phyloP scores from a whole-genome alignment of 2,113 vertebrate species.

The Scatophagus argus region DNA sequence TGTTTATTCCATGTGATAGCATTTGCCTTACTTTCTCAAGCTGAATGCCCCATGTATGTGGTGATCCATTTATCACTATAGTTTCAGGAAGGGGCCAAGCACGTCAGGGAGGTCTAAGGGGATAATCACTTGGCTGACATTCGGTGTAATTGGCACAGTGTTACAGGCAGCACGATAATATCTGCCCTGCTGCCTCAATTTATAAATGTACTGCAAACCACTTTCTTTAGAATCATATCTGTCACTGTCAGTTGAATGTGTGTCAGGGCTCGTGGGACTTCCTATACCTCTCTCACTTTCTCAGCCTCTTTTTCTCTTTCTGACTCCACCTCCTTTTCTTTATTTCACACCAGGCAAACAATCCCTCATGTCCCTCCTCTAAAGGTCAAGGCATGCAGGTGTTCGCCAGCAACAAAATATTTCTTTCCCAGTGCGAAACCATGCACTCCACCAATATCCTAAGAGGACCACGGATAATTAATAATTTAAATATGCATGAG shows the following conservation, averaged over 20 bases:
- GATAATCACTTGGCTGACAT: conserved; percentile 49
- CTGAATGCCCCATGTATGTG: background rate
- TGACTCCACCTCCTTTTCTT: background rate
- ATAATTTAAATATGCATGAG: conserved; percentile 78
- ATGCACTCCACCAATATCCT: conserved; percentile 24
- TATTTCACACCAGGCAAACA: conserved; percentile 58
- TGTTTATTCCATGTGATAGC: background rate
- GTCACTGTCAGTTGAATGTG: conserved; percentile 73
- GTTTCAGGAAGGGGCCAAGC: conserved; percentile 19
- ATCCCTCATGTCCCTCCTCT: conserved; percentile 44
- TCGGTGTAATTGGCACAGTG: conserved; percentile 43
- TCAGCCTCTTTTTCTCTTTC: background rate
- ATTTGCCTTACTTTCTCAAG: background rate
- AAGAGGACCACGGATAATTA: conserved; percentile 65
- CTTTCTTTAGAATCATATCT: conserved; percentile 65
- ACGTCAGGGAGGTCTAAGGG: conserved; percentile 5
- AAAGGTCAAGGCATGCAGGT: conserved; percentile 77
- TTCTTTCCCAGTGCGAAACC: conserved; percentile 47
- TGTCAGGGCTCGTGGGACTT: conserved; percentile 67
- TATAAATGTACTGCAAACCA: conserved; percentile 50
- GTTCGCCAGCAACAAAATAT: conserved; percentile 49
- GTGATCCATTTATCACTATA: conserved; percentile 14
- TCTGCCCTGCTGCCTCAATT: conserved; percentile 34
- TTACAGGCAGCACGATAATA: conserved; percentile 34
- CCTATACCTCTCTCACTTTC: background rate